Percentiles rank a stretch among this genome's conserved stretches.
Evolutionary conservation across 1,140 invertebrate species (phyloP).

Genomic region (Drosophila ficusphila): DNA sequence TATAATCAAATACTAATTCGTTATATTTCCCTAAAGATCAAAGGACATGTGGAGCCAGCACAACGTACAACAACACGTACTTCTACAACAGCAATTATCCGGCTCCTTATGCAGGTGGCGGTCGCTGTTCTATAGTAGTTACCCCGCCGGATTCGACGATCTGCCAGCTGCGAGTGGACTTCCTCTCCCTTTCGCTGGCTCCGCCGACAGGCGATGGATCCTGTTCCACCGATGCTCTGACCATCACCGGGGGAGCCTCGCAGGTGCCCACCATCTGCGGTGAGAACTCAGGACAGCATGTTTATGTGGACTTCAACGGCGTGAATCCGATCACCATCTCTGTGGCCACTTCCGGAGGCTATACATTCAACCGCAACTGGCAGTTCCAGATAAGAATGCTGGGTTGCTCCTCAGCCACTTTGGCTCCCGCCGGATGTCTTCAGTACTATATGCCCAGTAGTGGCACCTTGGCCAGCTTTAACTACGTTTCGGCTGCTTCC

Average conservation of each 20-base stretch:
- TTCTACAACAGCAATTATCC: slow-evolving; percentile 91
- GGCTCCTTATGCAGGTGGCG: slow-evolving; percentile 87
- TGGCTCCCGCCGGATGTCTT: slow-evolving; percentile 90
- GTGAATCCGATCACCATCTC: slow-evolving; percentile 88
- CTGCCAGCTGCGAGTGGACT: slow-evolving; percentile 92
- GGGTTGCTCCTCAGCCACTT: slow-evolving; percentile 86
- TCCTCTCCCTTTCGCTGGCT: slow-evolving; percentile 89
- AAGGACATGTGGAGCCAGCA: slow-evolving; percentile 88
- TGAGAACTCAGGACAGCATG: slow-evolving; percentile 91
- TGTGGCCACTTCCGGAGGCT: slow-evolving; percentile 87
- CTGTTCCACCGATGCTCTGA: slow-evolving; percentile 89
- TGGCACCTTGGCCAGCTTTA: slow-evolving; percentile 90
- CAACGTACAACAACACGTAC: slow-evolving; percentile 92
- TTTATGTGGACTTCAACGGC: slow-evolving; percentile 91
- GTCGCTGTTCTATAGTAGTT: slow-evolving; percentile 89
- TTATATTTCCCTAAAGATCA: slow-evolving; percentile 85
- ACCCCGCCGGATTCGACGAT: slow-evolving; percentile 88
- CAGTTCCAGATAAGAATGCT: slow-evolving; percentile 91
- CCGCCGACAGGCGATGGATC: slow-evolving; percentile 90
- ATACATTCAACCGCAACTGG: slow-evolving; percentile 89
- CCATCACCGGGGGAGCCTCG: slow-evolving; percentile 88
- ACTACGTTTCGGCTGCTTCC: slow-evolving; percentile 88
- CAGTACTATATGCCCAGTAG: slow-evolving; percentile 89
- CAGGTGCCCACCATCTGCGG: slow-evolving; percentile 90
- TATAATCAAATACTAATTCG: not conserved